These are phyloP conservation scores for Crypturellus tataupa DNA, from an alignment of 2,797 vertebrate species.

Conservation along the genomic window DNA sequence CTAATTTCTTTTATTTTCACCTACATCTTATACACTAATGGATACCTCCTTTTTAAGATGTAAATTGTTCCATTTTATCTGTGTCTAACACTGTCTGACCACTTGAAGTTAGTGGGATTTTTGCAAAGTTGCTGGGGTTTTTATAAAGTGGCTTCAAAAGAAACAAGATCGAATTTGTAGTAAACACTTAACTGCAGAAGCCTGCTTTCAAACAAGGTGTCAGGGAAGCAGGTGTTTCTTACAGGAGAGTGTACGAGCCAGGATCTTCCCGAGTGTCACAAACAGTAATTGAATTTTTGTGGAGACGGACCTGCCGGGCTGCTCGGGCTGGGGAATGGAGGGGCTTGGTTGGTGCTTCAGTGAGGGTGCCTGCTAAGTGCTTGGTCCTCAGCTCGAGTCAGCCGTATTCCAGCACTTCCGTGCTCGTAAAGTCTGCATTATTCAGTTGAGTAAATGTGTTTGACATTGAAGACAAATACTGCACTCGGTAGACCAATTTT, in stretches of 20 bases:
- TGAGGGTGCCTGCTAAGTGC: background rate
- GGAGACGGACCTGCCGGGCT: background rate
- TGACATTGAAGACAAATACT: constrained; percentile 72
- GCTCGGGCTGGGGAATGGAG: background rate
- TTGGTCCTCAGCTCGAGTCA: background rate
- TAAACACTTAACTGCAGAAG: constrained; percentile 5
- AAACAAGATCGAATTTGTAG: background rate
- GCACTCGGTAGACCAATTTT: constrained; percentile 68
- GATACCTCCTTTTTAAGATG: background rate
- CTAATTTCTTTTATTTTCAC: constrained; percentile 5
- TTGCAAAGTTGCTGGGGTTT: background rate
- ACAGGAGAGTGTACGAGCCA: background rate
- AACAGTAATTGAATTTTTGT: background rate
- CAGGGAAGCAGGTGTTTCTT: background rate
- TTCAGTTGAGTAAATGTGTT: constrained; percentile 68
- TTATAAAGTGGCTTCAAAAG: background rate
- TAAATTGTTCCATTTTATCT: background rate
- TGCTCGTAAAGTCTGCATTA: constrained; percentile 41
- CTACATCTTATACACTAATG: background rate
- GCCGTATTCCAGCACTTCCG: constrained; percentile 45
- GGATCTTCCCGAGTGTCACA: background rate
- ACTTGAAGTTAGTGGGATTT: background rate
- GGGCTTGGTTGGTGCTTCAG: background rate
- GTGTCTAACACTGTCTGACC: background rate
- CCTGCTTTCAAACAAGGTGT: background rate